A percentile compares a stretch with the other conserved stretches of the same genome.
These are phyloP conservation scores for Diglossa cyanea DNA, from an alignment of 2,797 vertebrate species.

Conservation along the genomic window DNA sequence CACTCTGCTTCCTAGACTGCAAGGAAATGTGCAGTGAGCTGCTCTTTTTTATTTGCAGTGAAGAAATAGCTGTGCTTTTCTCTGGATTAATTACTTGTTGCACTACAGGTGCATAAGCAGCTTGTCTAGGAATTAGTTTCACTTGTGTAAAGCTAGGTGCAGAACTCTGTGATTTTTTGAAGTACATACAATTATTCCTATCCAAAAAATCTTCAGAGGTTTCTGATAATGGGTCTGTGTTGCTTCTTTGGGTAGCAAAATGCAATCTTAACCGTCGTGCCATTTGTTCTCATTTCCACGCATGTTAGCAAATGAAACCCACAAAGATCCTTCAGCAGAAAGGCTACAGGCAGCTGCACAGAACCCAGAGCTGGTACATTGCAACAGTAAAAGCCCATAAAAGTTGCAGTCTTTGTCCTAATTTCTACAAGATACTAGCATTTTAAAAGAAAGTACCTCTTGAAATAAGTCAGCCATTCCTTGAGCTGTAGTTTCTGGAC, in stretches of 20 bases:
- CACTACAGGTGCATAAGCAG: constrained; percentile 71
- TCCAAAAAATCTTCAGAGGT: constrained; percentile 82
- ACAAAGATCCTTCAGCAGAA: constrained; percentile 70
- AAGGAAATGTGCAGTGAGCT: constrained; percentile 87
- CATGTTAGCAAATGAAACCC: constrained; percentile 77
- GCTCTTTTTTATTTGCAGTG: constrained; percentile 84
- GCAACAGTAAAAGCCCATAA: constrained; percentile 73
- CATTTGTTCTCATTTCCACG: constrained; percentile 89
- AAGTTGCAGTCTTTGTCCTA: constrained; percentile 72
- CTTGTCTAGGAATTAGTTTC: constrained; percentile 82
- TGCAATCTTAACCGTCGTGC: constrained; percentile 90
- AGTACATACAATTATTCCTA: constrained; percentile 64
- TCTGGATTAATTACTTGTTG: constrained; percentile 77
- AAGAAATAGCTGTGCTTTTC: constrained; percentile 76
- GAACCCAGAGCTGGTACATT: constrained; percentile 52
- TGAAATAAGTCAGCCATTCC: constrained; percentile 73
- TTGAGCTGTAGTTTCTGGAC: constrained; percentile 72
- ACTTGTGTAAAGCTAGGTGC: constrained; percentile 78
- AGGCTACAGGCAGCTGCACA: constrained; percentile 81
- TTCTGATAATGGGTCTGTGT: constrained; percentile 89
- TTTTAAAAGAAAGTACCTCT: constrained; percentile 72
- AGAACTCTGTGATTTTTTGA: constrained; percentile 73
- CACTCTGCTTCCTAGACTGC: constrained; percentile 77
- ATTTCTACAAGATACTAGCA: constrained; percentile 70
- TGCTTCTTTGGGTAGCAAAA: constrained; percentile 91